Evolutionary conservation across 2,113 vertebrate genomes (phyloP).

Genomic region (Alethe diademata): DNA sequence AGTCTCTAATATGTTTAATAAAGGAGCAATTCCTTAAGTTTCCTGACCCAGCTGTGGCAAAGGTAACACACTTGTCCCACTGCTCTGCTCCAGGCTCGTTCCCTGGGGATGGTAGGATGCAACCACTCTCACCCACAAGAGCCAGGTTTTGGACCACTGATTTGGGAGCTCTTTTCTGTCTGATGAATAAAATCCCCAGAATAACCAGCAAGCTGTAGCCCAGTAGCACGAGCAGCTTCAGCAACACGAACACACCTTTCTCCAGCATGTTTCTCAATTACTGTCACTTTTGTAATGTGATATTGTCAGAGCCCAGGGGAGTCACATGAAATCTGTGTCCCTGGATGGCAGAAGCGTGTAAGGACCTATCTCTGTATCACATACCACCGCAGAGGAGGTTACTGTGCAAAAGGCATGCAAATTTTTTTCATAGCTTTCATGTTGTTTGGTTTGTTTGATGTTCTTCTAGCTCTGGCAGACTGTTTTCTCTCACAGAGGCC

Average conservation of each 20-base stretch:
- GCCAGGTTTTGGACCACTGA: not conserved
- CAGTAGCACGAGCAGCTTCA: not conserved
- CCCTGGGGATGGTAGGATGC: not conserved
- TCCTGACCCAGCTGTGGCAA: slow-evolving; percentile 31
- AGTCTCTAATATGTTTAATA: slow-evolving; percentile 70
- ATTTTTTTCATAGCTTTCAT: slow-evolving; percentile 50
- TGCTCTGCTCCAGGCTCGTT: not conserved
- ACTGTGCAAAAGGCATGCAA: not conserved
- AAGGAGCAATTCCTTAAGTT: slow-evolving; percentile 60
- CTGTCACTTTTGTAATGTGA: not conserved
- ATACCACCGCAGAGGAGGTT: not conserved
- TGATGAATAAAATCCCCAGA: not conserved
- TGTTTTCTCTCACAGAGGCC: slow-evolving; percentile 38
- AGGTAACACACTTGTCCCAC: not conserved
- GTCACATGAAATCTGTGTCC: not conserved
- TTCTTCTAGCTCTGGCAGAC: slow-evolving; percentile 46
- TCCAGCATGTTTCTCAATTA: not conserved
- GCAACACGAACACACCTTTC: fast-evolving
- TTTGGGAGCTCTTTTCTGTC: not conserved
- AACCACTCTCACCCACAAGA: not conserved
- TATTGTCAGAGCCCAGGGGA: not conserved
- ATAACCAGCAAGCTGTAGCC: not conserved
- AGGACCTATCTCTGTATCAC: slow-evolving; percentile 5
- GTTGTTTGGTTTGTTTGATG: slow-evolving; percentile 60
- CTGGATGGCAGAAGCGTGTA: slow-evolving; percentile 19